Evolutionary conservation across 2,113 vertebrate species (phyloP), one percentile per base, ranked within the genome.

Genomic region (Dipodomys merriami): DNA sequence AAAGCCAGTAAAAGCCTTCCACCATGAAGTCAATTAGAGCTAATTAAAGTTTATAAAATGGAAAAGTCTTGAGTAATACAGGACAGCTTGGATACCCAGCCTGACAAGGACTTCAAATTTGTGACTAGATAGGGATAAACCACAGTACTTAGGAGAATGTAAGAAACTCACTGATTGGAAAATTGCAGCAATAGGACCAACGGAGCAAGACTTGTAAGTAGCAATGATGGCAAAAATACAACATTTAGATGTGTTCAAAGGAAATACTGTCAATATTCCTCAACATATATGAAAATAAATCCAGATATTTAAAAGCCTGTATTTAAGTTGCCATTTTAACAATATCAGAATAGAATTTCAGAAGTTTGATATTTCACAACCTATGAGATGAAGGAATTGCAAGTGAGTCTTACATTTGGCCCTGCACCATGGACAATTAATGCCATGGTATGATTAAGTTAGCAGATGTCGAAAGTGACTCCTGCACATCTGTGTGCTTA

Each of bases 331-430:
- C 6, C 35, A 0, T 81, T 76, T 77, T 88, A 84, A 85, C 5
- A 93, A 53, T 0, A 33, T 44, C n/a, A 35, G 23, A 82, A 85
- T 39, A 1, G 22, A 71, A 71, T 91, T 91, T 89, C 22, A 64
- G 23, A 89, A 76, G 13, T 33, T 20, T 91, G 29, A 6, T 22
- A 73, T 80, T 88, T 88, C 12, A 95, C 80, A 29, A 81, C n/a
- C n/a, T 69, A 69, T 16, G 30, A 64, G 23, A 91, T 16, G 64
- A n/a, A 91, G 25, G 15, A 53, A 81, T 25, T 33, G 23, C 27
- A 33, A 57, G 65, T 69, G 39, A 83, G 18, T 12, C 19, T 83
- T 88, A 2, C 4, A 19, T 20, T n/a, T 25, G 1, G 44, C 30
- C n/a, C 80, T 44, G 23, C 25, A 53, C 29, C 1, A 12, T 7